Evolutionary conservation across 2,113 vertebrate genomes (phyloP).

Genomic region (Zootoca vivipara): DNA sequence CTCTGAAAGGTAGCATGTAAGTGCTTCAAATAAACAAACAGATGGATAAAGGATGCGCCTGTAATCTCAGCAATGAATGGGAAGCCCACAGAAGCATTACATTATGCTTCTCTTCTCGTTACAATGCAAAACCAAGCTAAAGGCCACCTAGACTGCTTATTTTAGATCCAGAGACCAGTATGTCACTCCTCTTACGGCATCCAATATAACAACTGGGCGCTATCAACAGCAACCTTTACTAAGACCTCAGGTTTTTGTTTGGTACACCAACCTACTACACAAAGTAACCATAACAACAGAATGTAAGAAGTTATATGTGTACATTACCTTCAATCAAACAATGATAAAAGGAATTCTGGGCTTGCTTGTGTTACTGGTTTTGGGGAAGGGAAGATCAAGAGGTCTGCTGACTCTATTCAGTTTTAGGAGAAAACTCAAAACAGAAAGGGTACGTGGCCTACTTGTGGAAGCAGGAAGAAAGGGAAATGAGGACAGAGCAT

Average conservation of each 20-base stretch:
- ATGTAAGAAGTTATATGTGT: neutral
- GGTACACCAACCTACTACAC: neutral
- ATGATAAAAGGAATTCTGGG: neutral
- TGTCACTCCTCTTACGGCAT: neutral
- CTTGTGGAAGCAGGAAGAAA: slow-evolving; percentile 42
- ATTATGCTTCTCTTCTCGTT: slow-evolving; percentile 5
- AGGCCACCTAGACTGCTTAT: neutral
- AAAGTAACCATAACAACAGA: neutral
- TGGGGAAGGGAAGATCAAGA: neutral
- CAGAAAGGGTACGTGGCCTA: neutral
- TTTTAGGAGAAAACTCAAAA: neutral
- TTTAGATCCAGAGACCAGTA: neutral
- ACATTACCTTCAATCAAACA: neutral
- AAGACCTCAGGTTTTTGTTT: neutral
- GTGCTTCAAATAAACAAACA: too few relatives aligned
- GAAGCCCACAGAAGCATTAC: neutral
- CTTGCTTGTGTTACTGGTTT: neutral
- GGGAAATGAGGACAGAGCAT: slow-evolving; percentile 64
- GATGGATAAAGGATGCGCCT: too few relatives aligned
- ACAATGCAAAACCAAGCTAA: slow-evolving; percentile 7
- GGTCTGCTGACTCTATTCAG: neutral
- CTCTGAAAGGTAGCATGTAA: too few relatives aligned
- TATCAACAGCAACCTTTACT: neutral
- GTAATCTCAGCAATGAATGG: too few relatives aligned
- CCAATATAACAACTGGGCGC: neutral